Evolutionary conservation across 2,113 vertebrate genomes (phyloP).

Genomic region (Malurus alboscapulatus): DNA sequence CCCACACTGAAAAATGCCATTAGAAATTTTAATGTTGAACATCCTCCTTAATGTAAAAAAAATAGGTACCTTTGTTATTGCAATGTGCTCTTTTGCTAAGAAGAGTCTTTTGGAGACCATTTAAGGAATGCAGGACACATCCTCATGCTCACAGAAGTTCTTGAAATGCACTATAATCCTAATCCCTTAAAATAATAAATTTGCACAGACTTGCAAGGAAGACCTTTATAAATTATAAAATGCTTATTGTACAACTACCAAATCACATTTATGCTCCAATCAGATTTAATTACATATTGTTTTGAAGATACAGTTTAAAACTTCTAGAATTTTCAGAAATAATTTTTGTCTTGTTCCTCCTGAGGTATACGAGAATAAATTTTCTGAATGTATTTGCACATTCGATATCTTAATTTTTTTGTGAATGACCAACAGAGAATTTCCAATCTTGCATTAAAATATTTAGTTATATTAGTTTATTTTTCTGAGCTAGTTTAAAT

Average conservation of each 20-base stretch:
- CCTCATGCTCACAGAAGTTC: not conserved
- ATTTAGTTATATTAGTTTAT: not conserved
- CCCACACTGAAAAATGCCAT: not conserved
- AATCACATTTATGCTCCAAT: not conserved
- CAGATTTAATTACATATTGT: not conserved
- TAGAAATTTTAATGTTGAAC: not conserved
- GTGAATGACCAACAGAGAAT: not conserved
- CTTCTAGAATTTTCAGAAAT: not conserved
- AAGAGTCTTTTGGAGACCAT: not conserved
- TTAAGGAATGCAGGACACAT: not conserved
- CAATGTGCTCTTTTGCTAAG: not conserved
- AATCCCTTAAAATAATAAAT: not conserved
- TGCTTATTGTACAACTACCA: not conserved
- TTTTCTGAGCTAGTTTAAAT: constrained; percentile 6
- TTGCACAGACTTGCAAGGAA: not conserved
- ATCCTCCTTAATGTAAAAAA: not conserved
- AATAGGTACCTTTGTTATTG: not conserved
- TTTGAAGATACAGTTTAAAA: not conserved
- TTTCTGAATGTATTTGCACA: not conserved
- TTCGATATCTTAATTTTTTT: not conserved
- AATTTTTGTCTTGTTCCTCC: not conserved
- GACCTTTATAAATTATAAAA: not conserved
- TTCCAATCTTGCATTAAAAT: not conserved
- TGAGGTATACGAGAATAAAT: not conserved
- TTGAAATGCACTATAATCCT: not conserved